Conservation (phyloP, 1,140 invertebrate species). For the Heterodera schachtii region DNA sequence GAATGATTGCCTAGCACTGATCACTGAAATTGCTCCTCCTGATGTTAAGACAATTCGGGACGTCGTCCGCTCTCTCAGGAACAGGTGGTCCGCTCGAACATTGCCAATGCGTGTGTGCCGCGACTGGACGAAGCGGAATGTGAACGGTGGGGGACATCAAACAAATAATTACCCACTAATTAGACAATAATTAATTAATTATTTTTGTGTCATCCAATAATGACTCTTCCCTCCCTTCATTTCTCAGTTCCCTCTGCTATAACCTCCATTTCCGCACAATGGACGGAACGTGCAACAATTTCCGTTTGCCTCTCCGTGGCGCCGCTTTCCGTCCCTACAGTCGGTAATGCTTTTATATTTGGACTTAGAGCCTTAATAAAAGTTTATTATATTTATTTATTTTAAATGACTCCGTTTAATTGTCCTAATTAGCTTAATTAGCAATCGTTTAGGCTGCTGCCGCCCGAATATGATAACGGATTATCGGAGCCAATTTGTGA, state of each 20-base stretch:
- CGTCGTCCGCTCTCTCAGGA: slow-evolving; percentile 51
- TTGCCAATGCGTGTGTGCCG: slow-evolving; percentile 64
- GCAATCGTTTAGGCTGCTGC: slow-evolving; percentile 48
- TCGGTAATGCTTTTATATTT: slow-evolving; percentile 27
- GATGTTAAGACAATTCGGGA: slow-evolving; percentile 54
- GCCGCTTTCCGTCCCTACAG: slow-evolving; percentile 63
- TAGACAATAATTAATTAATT: slow-evolving; percentile 28
- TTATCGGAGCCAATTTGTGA: slow-evolving; percentile 64
- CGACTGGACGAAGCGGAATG: slow-evolving; percentile 63
- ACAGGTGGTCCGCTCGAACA: slow-evolving; percentile 59
- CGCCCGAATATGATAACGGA: slow-evolving; percentile 63
- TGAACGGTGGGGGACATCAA: slow-evolving; percentile 48
- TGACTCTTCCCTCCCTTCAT: background rate
- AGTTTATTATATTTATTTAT: background rate
- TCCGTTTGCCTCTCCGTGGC: slow-evolving; percentile 53
- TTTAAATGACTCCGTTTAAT: too few species aligned
- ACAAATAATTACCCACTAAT: slow-evolving; percentile 38
- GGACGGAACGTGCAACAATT: slow-evolving; percentile 65
- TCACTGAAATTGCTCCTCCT: too few species aligned
- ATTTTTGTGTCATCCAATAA: background rate
- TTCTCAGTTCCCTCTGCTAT: slow-evolving; percentile 50
- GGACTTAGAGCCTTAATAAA: too few species aligned
- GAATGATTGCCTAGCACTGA: too few species aligned
- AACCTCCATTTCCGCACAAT: slow-evolving; percentile 58
- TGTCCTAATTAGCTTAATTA: too few species aligned